A percentile compares a stretch with the other conserved stretches of the same genome.
Evolutionary conservation across 2,113 vertebrate species (phyloP).

Genomic region (Hiodon tergisus): DNA sequence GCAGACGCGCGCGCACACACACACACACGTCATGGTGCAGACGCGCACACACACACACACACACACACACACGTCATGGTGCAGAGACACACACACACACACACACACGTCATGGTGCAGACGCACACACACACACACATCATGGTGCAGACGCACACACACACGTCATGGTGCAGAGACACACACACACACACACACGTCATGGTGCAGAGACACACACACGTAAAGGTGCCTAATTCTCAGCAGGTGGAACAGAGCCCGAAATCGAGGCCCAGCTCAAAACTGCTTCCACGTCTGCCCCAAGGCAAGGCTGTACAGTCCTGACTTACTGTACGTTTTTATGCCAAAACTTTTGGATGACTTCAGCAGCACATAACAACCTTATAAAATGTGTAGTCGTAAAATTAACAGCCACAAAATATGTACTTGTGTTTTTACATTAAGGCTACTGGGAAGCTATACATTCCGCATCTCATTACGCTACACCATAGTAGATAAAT

Average conservation of each 20-base stretch:
- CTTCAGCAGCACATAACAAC: conserved; percentile 66
- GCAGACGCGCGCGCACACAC: too few relatives aligned
- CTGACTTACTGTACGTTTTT: conserved; percentile 57
- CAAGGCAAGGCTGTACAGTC: conserved; percentile 42
- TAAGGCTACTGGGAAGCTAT: conserved; percentile 47
- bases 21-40: too few relatives aligned
- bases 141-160: too few relatives aligned
- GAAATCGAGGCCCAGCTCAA: background rate
- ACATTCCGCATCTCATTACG: background rate
- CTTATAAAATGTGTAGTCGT: conserved; percentile 66
- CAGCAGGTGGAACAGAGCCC: background rate
- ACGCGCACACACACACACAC: conserved; percentile 37
- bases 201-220: too few relatives aligned
- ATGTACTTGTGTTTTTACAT: conserved; percentile 65
- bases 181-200: background rate
- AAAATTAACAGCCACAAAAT: conserved; percentile 72
- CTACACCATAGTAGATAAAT: conserved; percentile 3
- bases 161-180: background rate
- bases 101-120: too few relatives aligned
- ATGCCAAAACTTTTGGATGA: conserved; percentile 60
- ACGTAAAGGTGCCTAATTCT: background rate
- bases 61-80: conserved; percentile 15
- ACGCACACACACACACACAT: too few relatives aligned
- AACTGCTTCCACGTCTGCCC: conserved; percentile 33
- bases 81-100: too few relatives aligned